Percentiles rank a stretch among this genome's conserved stretches.
phyloP scores from a whole-genome alignment of 1,140 invertebrate genomes.

The Zaprionus vittiger region DNA sequence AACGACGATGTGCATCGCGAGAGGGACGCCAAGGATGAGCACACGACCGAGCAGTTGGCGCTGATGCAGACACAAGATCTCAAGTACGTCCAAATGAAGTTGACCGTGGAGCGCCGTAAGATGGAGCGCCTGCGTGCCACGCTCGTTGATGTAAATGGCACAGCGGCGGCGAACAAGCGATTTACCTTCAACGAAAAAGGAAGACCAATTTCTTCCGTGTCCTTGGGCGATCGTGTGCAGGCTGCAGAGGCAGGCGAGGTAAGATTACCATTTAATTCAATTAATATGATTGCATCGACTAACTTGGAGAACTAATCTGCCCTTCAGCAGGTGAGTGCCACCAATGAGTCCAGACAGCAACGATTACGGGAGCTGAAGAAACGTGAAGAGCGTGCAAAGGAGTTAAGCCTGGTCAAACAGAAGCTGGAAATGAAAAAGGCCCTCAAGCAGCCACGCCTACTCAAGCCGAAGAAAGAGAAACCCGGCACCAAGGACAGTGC shows the following conservation, averaged over 20 bases:
- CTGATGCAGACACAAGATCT: slow-evolving; percentile 96
- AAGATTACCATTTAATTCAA: background rate
- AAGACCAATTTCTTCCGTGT: background rate
- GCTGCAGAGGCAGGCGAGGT: slow-evolving; percentile 88
- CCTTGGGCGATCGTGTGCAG: slow-evolving; percentile 88
- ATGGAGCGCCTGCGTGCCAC: slow-evolving; percentile 93
- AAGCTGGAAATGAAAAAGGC: slow-evolving; percentile 93
- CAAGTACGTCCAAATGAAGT: slow-evolving; percentile 94
- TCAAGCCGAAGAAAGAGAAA: slow-evolving; percentile 88
- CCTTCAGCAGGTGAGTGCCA: slow-evolving; percentile 87
- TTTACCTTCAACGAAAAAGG: slow-evolving; percentile 93
- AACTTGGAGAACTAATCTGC: slow-evolving; percentile 85
- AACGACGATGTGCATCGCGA: slow-evolving; percentile 90
- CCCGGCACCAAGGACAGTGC: slow-evolving; percentile 89
- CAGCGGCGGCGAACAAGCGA: slow-evolving; percentile 90
- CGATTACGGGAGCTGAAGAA: slow-evolving; percentile 92
- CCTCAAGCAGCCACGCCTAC: slow-evolving; percentile 88
- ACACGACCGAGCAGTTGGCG: slow-evolving; percentile 92
- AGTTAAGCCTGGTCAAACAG: slow-evolving; percentile 91
- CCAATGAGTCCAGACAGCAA: slow-evolving; percentile 66
- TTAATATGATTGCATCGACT: background rate
- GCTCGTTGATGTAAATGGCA: slow-evolving; percentile 92
- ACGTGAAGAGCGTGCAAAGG: slow-evolving; percentile 92
- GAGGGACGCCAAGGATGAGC: slow-evolving; percentile 87
- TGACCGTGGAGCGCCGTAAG: slow-evolving; percentile 94